A percentile compares a stretch with the other conserved stretches of the same genome.
These are phyloP conservation scores for Heliopora coerulea DNA, from an alignment of 92 coral and sea anemone genomes.

Conservation along the genomic window DNA sequence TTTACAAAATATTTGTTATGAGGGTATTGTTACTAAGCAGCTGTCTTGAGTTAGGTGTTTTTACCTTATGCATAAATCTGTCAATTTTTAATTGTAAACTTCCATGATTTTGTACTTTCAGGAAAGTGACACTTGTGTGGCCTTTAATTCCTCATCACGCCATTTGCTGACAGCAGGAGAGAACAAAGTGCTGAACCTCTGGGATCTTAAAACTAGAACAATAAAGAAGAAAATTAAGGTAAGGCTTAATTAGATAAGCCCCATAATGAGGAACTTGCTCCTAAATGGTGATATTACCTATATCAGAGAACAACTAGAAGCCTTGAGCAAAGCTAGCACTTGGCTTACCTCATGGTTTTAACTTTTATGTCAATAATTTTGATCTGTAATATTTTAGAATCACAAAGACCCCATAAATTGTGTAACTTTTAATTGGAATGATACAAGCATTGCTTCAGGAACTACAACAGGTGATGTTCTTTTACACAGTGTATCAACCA, in stretches of 20 bases:
- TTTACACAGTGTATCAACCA: slow-evolving; percentile 88
- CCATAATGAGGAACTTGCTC: too few relatives aligned
- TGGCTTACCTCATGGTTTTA: too few relatives aligned
- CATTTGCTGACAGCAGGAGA: slow-evolving; percentile 86
- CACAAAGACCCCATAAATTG: slow-evolving; percentile 83
- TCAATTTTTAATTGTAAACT: too few relatives aligned
- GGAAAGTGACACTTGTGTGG: slow-evolving; percentile 90
- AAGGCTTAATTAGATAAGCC: too few relatives aligned
- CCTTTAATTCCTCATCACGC: slow-evolving; percentile 92
- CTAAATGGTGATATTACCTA: too few relatives aligned
- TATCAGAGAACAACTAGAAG: too few relatives aligned
- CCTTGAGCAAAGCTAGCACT: too few relatives aligned
- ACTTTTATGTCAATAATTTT: too few relatives aligned
- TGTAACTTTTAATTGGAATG: slow-evolving; percentile 88
- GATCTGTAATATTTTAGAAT: slow-evolving; percentile 48
- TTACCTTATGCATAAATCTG: too few relatives aligned
- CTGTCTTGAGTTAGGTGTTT: too few relatives aligned
- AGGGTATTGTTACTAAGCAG: too few relatives aligned
- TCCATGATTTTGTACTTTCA: slow-evolving; percentile 23
- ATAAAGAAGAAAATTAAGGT: slow-evolving; percentile 68
- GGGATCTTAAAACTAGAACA: slow-evolving; percentile 87
- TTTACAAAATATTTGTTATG: too few relatives aligned
- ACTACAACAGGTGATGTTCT: slow-evolving; percentile 82
- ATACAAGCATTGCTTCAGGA: slow-evolving; percentile 94
- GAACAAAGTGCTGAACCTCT: slow-evolving; percentile 68